These are phyloP conservation scores for Napeogenes inachia DNA, from an alignment of 2,888 invertebrate species.

Conservation along the genomic window DNA sequence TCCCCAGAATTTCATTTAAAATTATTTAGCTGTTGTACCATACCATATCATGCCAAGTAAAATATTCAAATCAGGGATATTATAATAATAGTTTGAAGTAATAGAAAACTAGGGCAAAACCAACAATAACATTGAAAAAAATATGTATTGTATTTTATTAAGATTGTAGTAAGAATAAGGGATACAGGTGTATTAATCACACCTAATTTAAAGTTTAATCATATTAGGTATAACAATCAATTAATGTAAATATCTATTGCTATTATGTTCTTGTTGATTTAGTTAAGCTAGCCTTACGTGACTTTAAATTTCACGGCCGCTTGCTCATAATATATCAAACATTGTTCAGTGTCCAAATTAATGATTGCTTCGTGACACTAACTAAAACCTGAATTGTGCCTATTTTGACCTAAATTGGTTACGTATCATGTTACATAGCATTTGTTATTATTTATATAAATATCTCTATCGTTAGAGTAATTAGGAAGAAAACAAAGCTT, in stretches of 20 bases:
- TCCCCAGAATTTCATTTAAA: no score
- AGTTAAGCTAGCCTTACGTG: background rate
- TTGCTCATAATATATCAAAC: slow-evolving; percentile 12
- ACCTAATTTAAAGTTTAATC: background rate
- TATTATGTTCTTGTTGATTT: background rate
- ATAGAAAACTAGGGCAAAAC: no score
- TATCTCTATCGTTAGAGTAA: no score
- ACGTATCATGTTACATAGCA: background rate
- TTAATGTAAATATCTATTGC: background rate
- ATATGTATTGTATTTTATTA: no score
- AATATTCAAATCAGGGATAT: no score
- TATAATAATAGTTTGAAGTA: no score
- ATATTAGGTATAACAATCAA: background rate
- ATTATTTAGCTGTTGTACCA: no score
- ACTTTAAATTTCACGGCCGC: slow-evolving; percentile 14
- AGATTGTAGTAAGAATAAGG: no score
- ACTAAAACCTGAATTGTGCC: background rate
- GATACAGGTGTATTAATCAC: no score
- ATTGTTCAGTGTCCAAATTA: slow-evolving; percentile 8
- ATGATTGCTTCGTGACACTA: slow-evolving; percentile 9
- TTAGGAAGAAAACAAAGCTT: no score
- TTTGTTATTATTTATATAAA: background rate
- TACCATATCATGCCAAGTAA: no score
- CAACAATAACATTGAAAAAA: no score
- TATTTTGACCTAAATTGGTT: slow-evolving; percentile 5